Base-by-base conservation (phyloP, 2,888 invertebrate species). In the Sialis lutaria region DNA sequence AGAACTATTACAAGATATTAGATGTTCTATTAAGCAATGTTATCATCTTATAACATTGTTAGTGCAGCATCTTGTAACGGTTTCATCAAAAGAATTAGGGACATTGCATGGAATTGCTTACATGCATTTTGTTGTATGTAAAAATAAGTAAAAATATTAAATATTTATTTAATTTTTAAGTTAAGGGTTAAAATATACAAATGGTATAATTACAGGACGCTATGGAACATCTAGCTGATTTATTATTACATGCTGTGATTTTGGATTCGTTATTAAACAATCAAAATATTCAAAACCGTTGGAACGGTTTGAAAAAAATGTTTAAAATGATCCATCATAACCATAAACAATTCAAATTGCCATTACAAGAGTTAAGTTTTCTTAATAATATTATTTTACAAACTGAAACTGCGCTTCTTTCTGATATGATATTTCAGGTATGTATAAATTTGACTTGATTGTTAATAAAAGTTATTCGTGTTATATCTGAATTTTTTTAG, bases 281-380 rank as follows among this genome's bases (percentile, higher is more conserved):
- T 45, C 75, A 76, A 50, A 64, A 68, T 0, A 62, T 70, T 1
- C 67, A 80, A 42, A 67, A 73, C 46, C 83, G 84, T 59, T 92
- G 90, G 89, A 73, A 73, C 46, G 69, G 77, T 32, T 92, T 88
- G 58, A 76, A 79, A 58, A 76, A 84, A 63, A 77, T 78, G 58
- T 67, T 91, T 1, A 77, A 79, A 53, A 75, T 79, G 33, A 73
- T 82, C 33, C 68, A 74, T 47, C 76, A 79, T 52, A 77, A 77
- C 59, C 73, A 78, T 33, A 62, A 72, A 33, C 70, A 74, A 59
- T 72, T 79, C 57, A 68, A 74, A 50, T 62, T 81, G 44, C 63
- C 73, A 43, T 65, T 74, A 54, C 72, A 76, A 6, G 77, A 78
- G 57, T 64, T 86, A 6, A 68, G 72, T 51, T 77, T 77, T 5